Conservation (phyloP, 2,113 vertebrate species). For the Alexandromys fortis region DNA sequence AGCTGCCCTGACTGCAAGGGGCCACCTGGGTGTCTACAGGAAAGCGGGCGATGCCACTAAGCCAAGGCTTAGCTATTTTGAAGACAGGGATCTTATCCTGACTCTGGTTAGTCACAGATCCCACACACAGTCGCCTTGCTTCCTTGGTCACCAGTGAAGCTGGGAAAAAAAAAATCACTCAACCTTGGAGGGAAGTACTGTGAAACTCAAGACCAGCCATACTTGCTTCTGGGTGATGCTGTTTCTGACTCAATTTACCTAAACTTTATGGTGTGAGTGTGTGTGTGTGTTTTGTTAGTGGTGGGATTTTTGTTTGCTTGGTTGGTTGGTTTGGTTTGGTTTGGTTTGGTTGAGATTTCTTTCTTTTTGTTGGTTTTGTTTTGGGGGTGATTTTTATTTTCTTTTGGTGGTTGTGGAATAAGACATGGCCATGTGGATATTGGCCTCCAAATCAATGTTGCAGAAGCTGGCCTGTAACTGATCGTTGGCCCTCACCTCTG, state of each 20-base stretch:
- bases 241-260: not conserved
- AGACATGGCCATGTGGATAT: not conserved
- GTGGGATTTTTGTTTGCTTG: not conserved
- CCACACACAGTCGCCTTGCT: conserved; percentile 30
- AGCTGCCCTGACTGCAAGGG: not conserved
- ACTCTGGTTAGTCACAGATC: not conserved
- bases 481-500: not conserved
- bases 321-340: not conserved
- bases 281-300: not conserved
- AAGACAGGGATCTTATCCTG: not conserved
- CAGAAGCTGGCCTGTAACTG: not conserved
- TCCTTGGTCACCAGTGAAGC: conserved; percentile 17
- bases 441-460: not conserved
- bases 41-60: not conserved
- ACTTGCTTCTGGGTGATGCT: not conserved
- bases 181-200: not conserved
- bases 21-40: not conserved
- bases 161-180: not conserved
- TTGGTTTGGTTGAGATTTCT: not conserved
- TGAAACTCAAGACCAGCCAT: conserved; percentile 1
- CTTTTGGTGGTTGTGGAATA: not conserved
- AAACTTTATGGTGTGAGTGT: not conserved
- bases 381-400: not conserved
- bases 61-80: not conserved
- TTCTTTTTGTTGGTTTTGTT: not conserved